phyloP scores from a whole-genome alignment of 2,797 vertebrate genomes.

The Pipistrellus pygmaeus region DNA sequence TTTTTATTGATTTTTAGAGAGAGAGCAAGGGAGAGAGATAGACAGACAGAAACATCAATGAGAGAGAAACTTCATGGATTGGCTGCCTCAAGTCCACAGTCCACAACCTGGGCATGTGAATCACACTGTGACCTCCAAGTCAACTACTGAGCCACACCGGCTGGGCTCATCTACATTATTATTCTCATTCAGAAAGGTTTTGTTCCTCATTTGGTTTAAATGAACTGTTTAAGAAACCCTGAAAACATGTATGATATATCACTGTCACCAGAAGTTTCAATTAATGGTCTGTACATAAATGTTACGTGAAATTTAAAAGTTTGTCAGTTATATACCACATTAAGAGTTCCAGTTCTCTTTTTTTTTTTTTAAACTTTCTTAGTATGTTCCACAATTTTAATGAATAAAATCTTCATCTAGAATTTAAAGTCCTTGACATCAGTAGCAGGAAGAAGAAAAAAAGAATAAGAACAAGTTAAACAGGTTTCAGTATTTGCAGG shows the following conservation, averaged over 20 bases:
- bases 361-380: conserved; percentile 6
- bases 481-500: neutral
- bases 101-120: no score
- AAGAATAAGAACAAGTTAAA: conserved; percentile 51
- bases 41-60: no score
- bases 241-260: neutral
- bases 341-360: neutral
- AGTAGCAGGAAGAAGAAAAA: neutral
- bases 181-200: conserved; percentile 16
- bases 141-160: no score
- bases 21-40: no score
- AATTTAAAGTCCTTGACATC: conserved; percentile 28
- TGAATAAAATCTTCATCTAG: conserved; percentile 13
- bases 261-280: conserved; percentile 32
- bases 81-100: no score
- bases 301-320: neutral
- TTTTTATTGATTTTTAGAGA: no score
- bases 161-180: neutral
- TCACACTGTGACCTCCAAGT: no score
- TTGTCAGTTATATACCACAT: neutral
- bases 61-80: no score
- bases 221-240: neutral
- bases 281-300: conserved; percentile 1
- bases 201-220: conserved; percentile 31
- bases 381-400: neutral